phyloP scores from a whole-genome alignment of 2,113 vertebrate genomes.

The Oryzias curvinotus region DNA sequence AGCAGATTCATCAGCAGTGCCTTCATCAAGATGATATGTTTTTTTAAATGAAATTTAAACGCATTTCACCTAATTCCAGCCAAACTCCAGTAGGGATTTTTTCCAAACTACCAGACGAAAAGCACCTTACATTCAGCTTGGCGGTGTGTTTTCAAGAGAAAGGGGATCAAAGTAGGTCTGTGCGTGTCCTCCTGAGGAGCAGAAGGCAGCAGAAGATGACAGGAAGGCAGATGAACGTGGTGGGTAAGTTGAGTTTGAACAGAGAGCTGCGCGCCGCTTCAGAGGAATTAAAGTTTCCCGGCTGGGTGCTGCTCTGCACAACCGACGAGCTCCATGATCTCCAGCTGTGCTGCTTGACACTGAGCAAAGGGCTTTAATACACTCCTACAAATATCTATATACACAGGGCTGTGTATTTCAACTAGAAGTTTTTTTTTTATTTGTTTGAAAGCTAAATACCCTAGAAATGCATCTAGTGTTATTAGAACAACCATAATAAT shows the following conservation, averaged over 20 bases:
- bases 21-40: no score
- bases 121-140: no score
- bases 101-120: no score
- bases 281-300: slow-evolving; percentile 21
- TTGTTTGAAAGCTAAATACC: no score
- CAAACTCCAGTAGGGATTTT: no score
- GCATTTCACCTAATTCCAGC: no score
- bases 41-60: no score
- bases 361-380: slow-evolving; percentile 31
- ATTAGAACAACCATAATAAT: no score
- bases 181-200: slow-evolving; percentile 1
- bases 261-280: slow-evolving; percentile 45
- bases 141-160: background rate
- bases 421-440: no score
- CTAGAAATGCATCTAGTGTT: no score
- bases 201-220: slow-evolving; percentile 20
- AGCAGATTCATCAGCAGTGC: no score
- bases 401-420: background rate
- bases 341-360: slow-evolving; percentile 10
- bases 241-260: slow-evolving; percentile 5
- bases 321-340: slow-evolving; percentile 12
- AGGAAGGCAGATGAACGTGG: background rate
- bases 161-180: background rate
- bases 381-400: background rate
- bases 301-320: slow-evolving; percentile 1